Percentiles rank a stretch among this genome's conserved stretches.
phyloP scores from a whole-genome alignment of 37 sponge, comb jelly and placozoan species.

The Spongilla lacustris region DNA sequence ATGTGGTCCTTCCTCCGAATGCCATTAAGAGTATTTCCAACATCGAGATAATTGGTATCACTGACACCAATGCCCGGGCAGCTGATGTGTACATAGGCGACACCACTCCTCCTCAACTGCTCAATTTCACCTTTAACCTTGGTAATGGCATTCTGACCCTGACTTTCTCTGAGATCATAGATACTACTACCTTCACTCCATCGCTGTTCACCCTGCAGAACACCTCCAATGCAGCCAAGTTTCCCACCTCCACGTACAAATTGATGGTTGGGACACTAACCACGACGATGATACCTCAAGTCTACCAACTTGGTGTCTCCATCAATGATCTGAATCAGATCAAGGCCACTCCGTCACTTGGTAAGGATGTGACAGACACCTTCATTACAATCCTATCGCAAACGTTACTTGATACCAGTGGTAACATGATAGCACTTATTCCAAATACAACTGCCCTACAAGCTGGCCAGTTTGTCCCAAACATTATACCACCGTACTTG shows the following conservation, averaged over 20 bases:
- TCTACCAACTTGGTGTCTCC: slow-evolving; percentile 39
- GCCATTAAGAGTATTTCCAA: slow-evolving; percentile 82
- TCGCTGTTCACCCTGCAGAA: slow-evolving; percentile 72
- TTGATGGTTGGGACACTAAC: slow-evolving; percentile 39
- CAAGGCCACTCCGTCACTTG: slow-evolving; percentile 69
- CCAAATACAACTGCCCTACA: slow-evolving; percentile 48
- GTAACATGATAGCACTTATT: slow-evolving; percentile 65
- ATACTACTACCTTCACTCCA: slow-evolving; percentile 37
- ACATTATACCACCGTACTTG: slow-evolving; percentile 63
- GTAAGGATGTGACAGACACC: slow-evolving; percentile 65
- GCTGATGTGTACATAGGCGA: slow-evolving; percentile 49
- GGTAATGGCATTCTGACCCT: slow-evolving; percentile 57
- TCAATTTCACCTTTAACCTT: slow-evolving; percentile 70
- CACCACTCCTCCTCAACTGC: slow-evolving; percentile 57
- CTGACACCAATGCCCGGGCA: slow-evolving; percentile 51
- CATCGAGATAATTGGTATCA: slow-evolving; percentile 71
- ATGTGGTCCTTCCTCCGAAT: slow-evolving; percentile 62
- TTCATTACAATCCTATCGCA: slow-evolving; percentile 61
- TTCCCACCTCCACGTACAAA: slow-evolving; percentile 22
- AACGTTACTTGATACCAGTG: slow-evolving; percentile 64
- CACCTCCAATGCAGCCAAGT: slow-evolving; percentile 24
- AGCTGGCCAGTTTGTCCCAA: slow-evolving; percentile 59
- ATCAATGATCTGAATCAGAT: slow-evolving; percentile 76
- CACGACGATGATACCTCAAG: slow-evolving; percentile 27
- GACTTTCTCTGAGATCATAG: slow-evolving; percentile 83